Conservation (phyloP, 2,888 invertebrate genomes). For the Dorcus hopei region DNA sequence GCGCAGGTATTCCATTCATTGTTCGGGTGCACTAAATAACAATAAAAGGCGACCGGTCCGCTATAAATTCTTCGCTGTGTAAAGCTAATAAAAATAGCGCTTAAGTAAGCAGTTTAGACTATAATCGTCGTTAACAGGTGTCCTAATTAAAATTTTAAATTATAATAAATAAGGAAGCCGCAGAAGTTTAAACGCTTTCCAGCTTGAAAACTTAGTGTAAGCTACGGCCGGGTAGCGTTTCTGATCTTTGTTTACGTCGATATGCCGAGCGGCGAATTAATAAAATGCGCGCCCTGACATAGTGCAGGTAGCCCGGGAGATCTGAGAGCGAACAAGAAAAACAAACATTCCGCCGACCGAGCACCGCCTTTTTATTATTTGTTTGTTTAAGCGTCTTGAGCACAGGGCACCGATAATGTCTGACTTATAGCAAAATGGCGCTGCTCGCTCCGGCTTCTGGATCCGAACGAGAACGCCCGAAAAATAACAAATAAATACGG, state of each 20-base stretch:
- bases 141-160: slow-evolving; percentile 1
- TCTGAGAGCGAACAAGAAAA: not conserved
- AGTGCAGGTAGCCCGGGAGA: not conserved
- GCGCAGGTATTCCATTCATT: too few species aligned
- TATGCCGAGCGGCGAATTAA: not conserved
- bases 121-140: not conserved
- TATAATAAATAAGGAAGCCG: slow-evolving; percentile 2
- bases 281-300: not conserved
- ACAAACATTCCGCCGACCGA: not conserved
- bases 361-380: slow-evolving; percentile 21
- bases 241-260: slow-evolving; percentile 3
- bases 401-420: slow-evolving; percentile 14
- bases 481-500: too few species aligned
- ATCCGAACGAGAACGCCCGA: not conserved
- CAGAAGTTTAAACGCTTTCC: slow-evolving; percentile 1
- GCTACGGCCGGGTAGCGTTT: not conserved
- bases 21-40: not conserved
- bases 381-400: slow-evolving; percentile 15
- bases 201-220: slow-evolving; percentile 3
- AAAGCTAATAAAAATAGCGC: not conserved
- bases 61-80: not conserved
- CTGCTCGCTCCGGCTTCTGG: not conserved
- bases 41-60: not conserved
- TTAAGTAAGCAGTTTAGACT: not conserved
- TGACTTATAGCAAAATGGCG: slow-evolving; percentile 19